A percentile compares a stretch with the other conserved stretches of the same genome.
These are phyloP conservation scores for Sinocyclocheilus grahami DNA, from an alignment of 2,113 vertebrate genomes.

Conservation along the genomic window DNA sequence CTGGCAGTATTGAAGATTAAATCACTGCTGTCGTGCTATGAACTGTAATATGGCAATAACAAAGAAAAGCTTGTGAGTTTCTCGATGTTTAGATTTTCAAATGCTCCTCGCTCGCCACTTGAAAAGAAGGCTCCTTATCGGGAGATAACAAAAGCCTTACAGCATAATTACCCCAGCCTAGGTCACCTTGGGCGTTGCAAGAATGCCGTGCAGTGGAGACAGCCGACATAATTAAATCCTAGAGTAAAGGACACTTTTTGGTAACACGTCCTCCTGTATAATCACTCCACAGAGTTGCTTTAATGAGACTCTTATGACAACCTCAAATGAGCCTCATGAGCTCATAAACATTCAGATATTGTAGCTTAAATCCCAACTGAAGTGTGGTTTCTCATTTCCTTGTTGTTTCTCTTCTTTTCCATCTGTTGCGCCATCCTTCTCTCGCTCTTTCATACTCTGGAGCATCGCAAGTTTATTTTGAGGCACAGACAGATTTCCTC, in stretches of 20 bases:
- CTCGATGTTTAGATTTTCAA: constrained; percentile 60
- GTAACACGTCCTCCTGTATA: constrained; percentile 56
- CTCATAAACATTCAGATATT: constrained; percentile 36
- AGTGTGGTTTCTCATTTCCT: constrained; percentile 24
- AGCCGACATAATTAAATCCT: constrained; percentile 40
- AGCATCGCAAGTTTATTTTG: constrained; percentile 33
- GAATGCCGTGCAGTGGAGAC: constrained; percentile 23
- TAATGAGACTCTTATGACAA: constrained; percentile 43
- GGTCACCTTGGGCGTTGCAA: constrained; percentile 66
- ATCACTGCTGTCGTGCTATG: constrained; percentile 65
- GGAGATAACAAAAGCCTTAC: constrained; percentile 59
- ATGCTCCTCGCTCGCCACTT: constrained; percentile 59
- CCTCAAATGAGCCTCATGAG: constrained; percentile 26
- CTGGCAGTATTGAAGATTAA: constrained; percentile 58
- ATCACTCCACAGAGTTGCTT: constrained; percentile 36
- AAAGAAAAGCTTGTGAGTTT: constrained; percentile 63
- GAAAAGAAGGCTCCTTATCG: constrained; percentile 63
- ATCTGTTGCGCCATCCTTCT: constrained; percentile 14
- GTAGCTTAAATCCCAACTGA: constrained; percentile 46
- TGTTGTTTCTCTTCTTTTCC: constrained; percentile 18
- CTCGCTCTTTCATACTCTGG: constrained; percentile 27
- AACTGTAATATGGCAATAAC: constrained; percentile 61
- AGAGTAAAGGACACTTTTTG: constrained; percentile 42
- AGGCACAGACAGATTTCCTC: constrained; percentile 42
- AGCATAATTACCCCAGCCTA: constrained; percentile 64